Evolutionary conservation across 1,140 invertebrate genomes (phyloP).

Genomic region (Microplitis demolitor): DNA sequence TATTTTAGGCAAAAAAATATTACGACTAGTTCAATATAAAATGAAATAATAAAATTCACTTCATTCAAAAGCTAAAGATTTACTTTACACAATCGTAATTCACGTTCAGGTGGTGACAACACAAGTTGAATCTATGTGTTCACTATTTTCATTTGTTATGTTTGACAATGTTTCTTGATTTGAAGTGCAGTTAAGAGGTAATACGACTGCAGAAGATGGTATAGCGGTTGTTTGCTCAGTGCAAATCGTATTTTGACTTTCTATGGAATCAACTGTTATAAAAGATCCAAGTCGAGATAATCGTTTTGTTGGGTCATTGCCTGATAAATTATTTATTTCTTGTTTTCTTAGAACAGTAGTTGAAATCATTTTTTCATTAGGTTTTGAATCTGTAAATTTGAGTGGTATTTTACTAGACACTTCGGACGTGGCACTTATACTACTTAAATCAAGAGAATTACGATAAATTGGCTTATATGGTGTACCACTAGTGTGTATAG

Average conservation of each 20-base stretch:
- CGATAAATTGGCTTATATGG: constrained; percentile 37
- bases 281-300: constrained; percentile 62
- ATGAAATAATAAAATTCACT: no score
- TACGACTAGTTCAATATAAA: no score
- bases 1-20: no score
- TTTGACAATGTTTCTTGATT: not conserved
- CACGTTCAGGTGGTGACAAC: no score
- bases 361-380: constrained; percentile 30
- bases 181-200: not conserved
- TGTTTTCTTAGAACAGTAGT: constrained; percentile 39
- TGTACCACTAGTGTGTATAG: constrained; percentile 10
- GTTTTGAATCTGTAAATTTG: constrained; percentile 40
- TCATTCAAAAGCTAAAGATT: no score
- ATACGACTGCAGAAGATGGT: not conserved
- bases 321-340: constrained; percentile 19
- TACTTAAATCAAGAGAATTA: constrained; percentile 52
- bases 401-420: constrained; percentile 44
- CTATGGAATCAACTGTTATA: constrained; percentile 49
- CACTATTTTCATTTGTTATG: no score
- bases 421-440: constrained; percentile 37
- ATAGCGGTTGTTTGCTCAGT: not conserved
- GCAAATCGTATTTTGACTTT: not conserved
- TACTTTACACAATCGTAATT: no score
- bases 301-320: constrained; percentile 47
- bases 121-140: no score